Evolutionary conservation across 2,113 vertebrate genomes (phyloP), one percentile per base, ranked within the genome.

Genomic region (Phasianus colchicus): DNA sequence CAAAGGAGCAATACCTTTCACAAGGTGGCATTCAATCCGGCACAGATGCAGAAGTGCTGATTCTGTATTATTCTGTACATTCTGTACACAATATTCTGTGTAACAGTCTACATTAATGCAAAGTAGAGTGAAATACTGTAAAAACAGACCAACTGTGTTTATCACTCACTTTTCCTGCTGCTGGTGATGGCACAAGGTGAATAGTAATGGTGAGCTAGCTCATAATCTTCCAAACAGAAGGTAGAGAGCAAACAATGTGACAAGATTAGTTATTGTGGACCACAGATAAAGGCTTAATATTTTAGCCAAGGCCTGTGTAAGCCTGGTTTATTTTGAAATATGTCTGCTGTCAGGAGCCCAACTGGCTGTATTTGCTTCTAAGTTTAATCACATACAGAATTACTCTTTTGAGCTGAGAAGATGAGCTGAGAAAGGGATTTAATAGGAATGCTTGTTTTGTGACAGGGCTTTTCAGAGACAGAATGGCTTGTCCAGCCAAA

Each of bases 311-410:
- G 65, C 88, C 93, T 93, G 76, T 78, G 83, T 86, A 90, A 95
- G 94, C 93, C 80, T 81, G 93, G 85, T 95, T 95, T 95, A 96
- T 97, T 96, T 97, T 96, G 94, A 96, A 97, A 95, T 90, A 93
- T 84, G 86, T 92, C 92, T 95, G 81, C 94, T 94, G 96, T 95
- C 90, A 82, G 92, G 88, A 93, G 70, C 93, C 95, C 94, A 97
- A 96, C 86, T 96, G 93, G 93, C 95, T 93, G 83, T 94, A 86
- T 95, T 97, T 97, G 72, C 91, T 83, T 84, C 73, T 90, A 95
- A 91, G 84, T 96, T 97, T 95, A 93, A 94, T 97, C 89, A 81
- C 94, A 90, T 78, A 90, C 90, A 95, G 88, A 95, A 95, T 94
- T 94, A 92, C 66, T 91, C n/a, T 93, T 96, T 90, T 67, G 90